Evolutionary conservation across 2,797 vertebrate species (phyloP), one percentile per base, ranked within the genome.

Genomic region (Podargus strigoides): DNA sequence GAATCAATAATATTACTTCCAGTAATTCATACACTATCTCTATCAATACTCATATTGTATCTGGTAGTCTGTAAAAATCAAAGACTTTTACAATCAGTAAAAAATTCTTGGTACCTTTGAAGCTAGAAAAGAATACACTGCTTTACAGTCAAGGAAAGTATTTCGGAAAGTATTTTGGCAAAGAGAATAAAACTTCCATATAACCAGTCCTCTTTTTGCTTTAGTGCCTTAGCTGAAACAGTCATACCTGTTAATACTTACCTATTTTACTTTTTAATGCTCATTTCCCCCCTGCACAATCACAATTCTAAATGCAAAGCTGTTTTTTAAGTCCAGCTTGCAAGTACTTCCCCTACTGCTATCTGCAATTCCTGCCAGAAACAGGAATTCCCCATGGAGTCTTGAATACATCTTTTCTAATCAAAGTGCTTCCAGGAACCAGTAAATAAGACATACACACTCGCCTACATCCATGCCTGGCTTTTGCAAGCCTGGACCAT

Each of bases 391-490:
- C 16, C 12, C 10, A 9, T 3, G 3, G 20, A 62, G 7, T 21
- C 21, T 2, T 7, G 36, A 36, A 49, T 9, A 32, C 3, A 37
- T 3, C 14, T 60, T 32, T 77, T 21, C 21, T 22, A 70, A 36
- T 3, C 4, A 6, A 39, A 34, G 11, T 6, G 10, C 36, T 58
- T 34, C 39, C 41, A 13, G n/a, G 14, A 68, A 22, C 9, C 10
- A 5, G 9, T 12, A 27, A 24, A 12, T 13, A 39, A 16, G 20
- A 30, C 1, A 1, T 32, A 18, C 21, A 19, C 12, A 18, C 3
- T 28, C 4, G 1, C 27, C 24, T 24, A 30, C 32, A 34, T 2
- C 21, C 46, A 28, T 30, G 17, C 19, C 27, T 6, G 14, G n/a
- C 34, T 55, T 39, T 11, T 14, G 6, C 37, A 52, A 46, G 28